Evolutionary conservation across 2,113 vertebrate genomes (phyloP).

Genomic region (Eulemur rufifrons): DNA sequence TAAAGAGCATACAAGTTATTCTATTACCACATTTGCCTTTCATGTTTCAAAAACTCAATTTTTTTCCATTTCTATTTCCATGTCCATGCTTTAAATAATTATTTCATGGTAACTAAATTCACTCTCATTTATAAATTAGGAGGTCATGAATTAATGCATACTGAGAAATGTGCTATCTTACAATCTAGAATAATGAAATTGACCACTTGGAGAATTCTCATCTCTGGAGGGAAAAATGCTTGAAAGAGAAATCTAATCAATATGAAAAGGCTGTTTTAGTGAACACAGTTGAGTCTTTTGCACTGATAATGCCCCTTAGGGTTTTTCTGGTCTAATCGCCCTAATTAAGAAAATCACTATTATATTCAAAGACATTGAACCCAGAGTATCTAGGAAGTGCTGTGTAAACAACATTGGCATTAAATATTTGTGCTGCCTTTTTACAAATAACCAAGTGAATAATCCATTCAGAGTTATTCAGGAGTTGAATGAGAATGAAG

Average conservation of each 20-base stretch:
- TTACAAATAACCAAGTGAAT: slow-evolving; percentile 19
- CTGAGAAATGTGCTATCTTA: not conserved
- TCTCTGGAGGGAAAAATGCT: not conserved
- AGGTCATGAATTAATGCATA: not conserved
- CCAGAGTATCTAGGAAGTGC: not conserved
- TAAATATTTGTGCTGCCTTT: not conserved
- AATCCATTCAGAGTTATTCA: slow-evolving; percentile 1
- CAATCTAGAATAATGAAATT: not conserved
- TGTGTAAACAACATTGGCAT: not conserved
- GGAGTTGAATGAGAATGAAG: slow-evolving; percentile 48
- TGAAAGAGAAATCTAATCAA: not conserved
- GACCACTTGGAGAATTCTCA: not conserved
- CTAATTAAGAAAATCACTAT: not conserved
- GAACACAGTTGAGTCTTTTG: not conserved
- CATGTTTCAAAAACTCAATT: not conserved
- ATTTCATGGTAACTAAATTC: not conserved
- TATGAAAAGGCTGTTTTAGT: not conserved
- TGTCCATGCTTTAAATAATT: not conserved
- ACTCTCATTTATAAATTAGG: not conserved
- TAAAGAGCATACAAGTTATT: not conserved
- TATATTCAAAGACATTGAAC: not conserved
- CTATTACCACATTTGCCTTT: not conserved
- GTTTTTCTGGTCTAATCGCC: not conserved
- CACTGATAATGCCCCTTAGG: not conserved
- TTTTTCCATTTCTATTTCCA: not conserved